Evolutionary conservation across 2,888 invertebrate genomes (phyloP), one percentile per base, ranked within the genome.

Genomic region (Carabus problematicus): DNA sequence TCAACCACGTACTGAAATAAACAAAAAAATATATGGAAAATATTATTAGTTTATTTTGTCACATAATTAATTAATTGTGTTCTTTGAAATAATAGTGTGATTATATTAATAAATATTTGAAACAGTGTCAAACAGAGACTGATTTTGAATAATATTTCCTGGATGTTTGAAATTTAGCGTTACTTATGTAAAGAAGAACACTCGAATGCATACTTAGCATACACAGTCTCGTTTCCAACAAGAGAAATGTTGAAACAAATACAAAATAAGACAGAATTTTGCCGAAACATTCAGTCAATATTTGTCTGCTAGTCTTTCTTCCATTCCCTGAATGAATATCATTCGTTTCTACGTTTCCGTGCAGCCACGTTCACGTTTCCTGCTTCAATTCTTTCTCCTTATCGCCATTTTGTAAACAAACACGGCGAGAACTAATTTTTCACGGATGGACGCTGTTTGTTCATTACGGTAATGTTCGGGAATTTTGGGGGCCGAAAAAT

Each of bases 221-320:
- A n/a, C n/a, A n/a, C n/a, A n/a, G n/a, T n/a, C n/a, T n/a, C 41
- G 12, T 54, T n/a, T 16, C 41, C 18, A 18, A 16, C 18, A 39
- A 41, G 60, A 52, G 39, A 43, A 52, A 7, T 3, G 49, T 40
- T 19, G 40, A 58, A 66, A 56, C 64, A 64, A 66, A 66, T 56
- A 49, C 49, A 59, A 66, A 59, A 66, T 66, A 66, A 59, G 66
- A 66, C 42, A 49, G 47, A 59, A 59, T 66, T 59, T 59, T 49
- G 58, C 19, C 59, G 47, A 66, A 66, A 66, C 59, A 66, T 66
- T 66, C 49, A 47, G 18, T 49, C 58, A 66, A 66, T 66, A 66
- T 66, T 66, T 66, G 56, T 66, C 59, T 66, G 66, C 59, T 49
- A 66, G 9, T 64, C 55, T 56, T 64, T 64, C 45, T 64, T 56